Conservation (phyloP, 2,888 invertebrate species). For the Bombyx huttoni region DNA sequence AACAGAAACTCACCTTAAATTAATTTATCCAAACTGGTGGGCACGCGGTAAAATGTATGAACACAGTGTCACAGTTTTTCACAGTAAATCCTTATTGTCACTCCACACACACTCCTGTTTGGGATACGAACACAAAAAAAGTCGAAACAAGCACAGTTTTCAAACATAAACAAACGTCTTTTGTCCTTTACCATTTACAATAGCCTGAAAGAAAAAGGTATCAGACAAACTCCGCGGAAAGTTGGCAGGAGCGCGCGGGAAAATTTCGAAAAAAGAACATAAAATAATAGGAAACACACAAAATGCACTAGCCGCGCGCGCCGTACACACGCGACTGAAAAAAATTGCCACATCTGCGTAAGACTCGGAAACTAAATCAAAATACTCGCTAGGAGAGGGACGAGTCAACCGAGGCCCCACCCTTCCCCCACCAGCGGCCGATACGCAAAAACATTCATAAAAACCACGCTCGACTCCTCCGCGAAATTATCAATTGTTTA, state of each 20-base stretch:
- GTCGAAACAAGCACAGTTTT: constrained; percentile 23
- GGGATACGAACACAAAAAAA: constrained; percentile 16
- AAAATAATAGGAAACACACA: constrained; percentile 30
- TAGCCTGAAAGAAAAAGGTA: constrained; percentile 34
- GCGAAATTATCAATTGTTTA: constrained; percentile 67
- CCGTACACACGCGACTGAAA: constrained; percentile 67
- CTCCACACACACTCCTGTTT: constrained; percentile 18
- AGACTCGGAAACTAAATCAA: constrained; percentile 72
- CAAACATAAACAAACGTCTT: constrained; percentile 24
- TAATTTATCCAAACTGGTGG: constrained; percentile 44
- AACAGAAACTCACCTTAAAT: constrained; percentile 45
- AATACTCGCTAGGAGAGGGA: constrained; percentile 70
- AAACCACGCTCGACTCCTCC: constrained; percentile 59
- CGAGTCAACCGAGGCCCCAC: constrained; percentile 64
- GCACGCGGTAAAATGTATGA: constrained; percentile 13
- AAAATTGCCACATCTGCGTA: constrained; percentile 68
- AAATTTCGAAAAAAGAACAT: constrained; percentile 27
- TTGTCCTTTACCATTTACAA: constrained; percentile 30
- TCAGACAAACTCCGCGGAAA: constrained; percentile 22
- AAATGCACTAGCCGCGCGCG: constrained; percentile 57
- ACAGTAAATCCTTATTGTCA: constrained; percentile 37
- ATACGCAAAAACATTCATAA: constrained; percentile 70
- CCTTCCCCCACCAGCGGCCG: constrained; percentile 56
- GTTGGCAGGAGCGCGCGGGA: constrained; percentile 30
- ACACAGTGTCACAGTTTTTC: constrained; percentile 27